These are phyloP conservation scores for Nibea coibor DNA, from an alignment of 2,113 vertebrate species.

Conservation along the genomic window DNA sequence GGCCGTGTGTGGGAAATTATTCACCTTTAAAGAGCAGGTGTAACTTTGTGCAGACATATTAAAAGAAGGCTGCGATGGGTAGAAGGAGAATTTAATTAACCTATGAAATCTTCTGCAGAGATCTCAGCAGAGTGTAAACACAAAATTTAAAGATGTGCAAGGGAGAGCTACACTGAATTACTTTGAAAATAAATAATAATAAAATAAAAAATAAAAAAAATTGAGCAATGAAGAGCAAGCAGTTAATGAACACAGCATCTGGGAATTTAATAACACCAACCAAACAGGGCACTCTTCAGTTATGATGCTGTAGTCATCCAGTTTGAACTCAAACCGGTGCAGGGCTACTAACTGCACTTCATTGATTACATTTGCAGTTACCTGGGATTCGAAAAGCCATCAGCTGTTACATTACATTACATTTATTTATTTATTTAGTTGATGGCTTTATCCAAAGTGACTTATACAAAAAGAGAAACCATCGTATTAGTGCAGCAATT, in stretches of 20 bases:
- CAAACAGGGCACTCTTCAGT: conserved; percentile 5
- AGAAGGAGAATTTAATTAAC: conserved; percentile 13
- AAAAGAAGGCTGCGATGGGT: background rate
- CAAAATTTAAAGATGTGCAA: background rate
- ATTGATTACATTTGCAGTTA: background rate
- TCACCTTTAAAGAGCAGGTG: conserved; percentile 9
- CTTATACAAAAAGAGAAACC: too few species aligned
- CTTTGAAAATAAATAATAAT: background rate
- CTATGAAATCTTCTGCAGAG: background rate
- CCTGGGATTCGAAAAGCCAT: background rate
- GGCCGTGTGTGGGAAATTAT: background rate
- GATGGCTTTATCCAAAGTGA: too few species aligned
- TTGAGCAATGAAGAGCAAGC: conserved; percentile 4
- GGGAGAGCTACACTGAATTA: background rate
- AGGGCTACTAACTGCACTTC: conserved; percentile 1
- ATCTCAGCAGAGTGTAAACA: conserved; percentile 2
- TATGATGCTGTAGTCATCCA: background rate
- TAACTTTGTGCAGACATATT: background rate
- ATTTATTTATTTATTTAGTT: too few species aligned
- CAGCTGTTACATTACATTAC: background rate
- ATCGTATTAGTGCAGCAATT: too few species aligned
- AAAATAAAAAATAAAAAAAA: conserved; percentile 5
- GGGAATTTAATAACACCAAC: background rate
- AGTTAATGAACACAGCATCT: background rate
- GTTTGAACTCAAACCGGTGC: background rate